Evolutionary conservation across 2,113 vertebrate species (phyloP), one percentile per base, ranked within the genome.

Genomic region (Polypterus bichir): DNA sequence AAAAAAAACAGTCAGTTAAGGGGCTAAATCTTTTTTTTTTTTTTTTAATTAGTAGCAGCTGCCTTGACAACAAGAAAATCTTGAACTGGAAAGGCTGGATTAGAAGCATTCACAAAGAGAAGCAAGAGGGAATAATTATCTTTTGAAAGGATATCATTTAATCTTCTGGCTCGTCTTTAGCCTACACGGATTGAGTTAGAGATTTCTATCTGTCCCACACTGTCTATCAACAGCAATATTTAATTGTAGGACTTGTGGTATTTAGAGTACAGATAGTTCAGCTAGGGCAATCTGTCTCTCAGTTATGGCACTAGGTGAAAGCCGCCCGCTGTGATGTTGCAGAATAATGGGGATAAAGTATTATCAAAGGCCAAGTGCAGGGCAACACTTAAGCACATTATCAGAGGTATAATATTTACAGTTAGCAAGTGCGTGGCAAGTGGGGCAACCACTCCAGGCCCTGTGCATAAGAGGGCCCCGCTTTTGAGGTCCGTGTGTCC

Each of bases 21-120:
- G 80, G 71, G 68, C 6, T 57, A 69, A 49, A 49, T 61, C 68
- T 64, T 73, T 68, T 65, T 74, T 68, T 62, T 68, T 62, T 73
- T 27, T 45, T 11, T 68, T 74, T 73, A 79, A 75, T 64, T 73
- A 79, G 77, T 78, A 73, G 74, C 72, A 75, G 75, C 66, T 8
- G 60, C 73, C 71, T 82, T 63, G 76, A 78, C 73, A 69, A 76
- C 64, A 60, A 71, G 70, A 49, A 65, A 70, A 72, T 71, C 76
- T 82, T 84, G 78, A 81, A 83, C 82, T 77, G 74, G 67, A 68
- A 59, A 59, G 53, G 62, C 59, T 3, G 11, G 74, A 83, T 85
- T 86, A 82, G 69, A 27, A 68, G 66, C 57, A 5, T 69, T 69
- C 69, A 84, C 77, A 84, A 83, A 80, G 70, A 80, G 64, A 80